A percentile compares a stretch with the other conserved stretches of the same genome.
phyloP scores from a whole-genome alignment of 92 coral and sea anemone species.

The Metridium senile region DNA sequence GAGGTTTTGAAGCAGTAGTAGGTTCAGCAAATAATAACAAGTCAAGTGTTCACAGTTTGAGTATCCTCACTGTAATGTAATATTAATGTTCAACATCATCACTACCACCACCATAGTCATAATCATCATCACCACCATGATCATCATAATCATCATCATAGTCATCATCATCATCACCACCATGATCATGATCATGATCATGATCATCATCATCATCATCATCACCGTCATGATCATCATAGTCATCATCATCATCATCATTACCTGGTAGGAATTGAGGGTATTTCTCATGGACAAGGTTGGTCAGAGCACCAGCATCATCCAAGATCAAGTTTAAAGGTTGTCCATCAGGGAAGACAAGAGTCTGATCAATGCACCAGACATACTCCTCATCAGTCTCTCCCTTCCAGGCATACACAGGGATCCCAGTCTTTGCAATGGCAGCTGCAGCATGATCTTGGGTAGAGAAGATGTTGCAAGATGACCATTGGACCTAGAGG shows the following conservation, averaged over 20 bases:
- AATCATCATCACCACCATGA: no score
- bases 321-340: slow-evolving; percentile 96
- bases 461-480: slow-evolving; percentile 98
- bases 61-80: no score
- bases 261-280: slow-evolving; percentile 72
- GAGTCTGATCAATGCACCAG: slow-evolving; percentile 95
- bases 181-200: no score
- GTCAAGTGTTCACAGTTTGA: no score
- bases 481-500: slow-evolving; percentile 96
- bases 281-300: slow-evolving; percentile 91
- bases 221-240: not conserved
- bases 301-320: slow-evolving; percentile 98
- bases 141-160: no score
- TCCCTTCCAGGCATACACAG: slow-evolving; percentile 99
- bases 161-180: no score
- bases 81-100: no score
- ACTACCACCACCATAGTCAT: no score
- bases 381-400: slow-evolving; percentile 98
- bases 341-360: slow-evolving; percentile 88
- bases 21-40: no score
- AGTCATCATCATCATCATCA: slow-evolving; percentile 2
- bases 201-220: not conserved
- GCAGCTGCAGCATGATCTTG: slow-evolving; percentile 99
- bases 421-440: slow-evolving; percentile 94
- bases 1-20: no score